Evolutionary conservation across 2,797 vertebrate species (phyloP), one percentile per base, ranked within the genome.

Genomic region (Hafferia zeledoni): DNA sequence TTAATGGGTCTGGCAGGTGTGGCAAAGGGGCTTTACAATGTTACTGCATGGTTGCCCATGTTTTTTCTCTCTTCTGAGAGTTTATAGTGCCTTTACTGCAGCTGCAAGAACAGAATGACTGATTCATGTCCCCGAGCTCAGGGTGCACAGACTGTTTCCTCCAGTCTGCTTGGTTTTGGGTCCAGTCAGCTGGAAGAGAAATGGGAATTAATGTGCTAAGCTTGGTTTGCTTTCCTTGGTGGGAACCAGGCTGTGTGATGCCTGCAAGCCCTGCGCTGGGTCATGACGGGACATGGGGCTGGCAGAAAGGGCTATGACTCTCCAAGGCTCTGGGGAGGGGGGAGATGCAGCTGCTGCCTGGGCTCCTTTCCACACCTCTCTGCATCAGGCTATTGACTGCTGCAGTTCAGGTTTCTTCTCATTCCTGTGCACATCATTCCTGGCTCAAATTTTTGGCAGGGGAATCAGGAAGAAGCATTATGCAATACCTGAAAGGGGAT

Each of bases 21-120:
- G 11, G 7, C 30, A 83, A 56, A 71, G 33, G 31, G 68, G 10
- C 1, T 80, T 89, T 68, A 22, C 9, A 46, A 15, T 5, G 6
- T 55, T 37, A 47, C 27, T 44, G 35, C 16, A 18, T 23, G 0
- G 0, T 2, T 83, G 52, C 13, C 22, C 16, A 7, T 1, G 2
- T 10, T 33, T 69, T 76, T 82, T 35, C 13, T 60, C 30, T 82
- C 19, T 56, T 5, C 5, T 24, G 3, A 9, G 37, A 52, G 3
- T 55, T 75, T 53, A 55, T 23, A 70, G 11, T 0, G 3, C 24
- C 11, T 80, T 77, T 90, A 28, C 11, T 22, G 33, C 37, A 41
- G 5, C 13, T 68, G 30, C 25, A 17, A 83, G 39, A 71, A 46
- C 15, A 10, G 14, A 90, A n/a, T 0, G 0, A 2, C 25, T 69